These are phyloP conservation scores for Lanistes nyassanus DNA, from an alignment of 1,140 invertebrate genomes.

Conservation along the genomic window DNA sequence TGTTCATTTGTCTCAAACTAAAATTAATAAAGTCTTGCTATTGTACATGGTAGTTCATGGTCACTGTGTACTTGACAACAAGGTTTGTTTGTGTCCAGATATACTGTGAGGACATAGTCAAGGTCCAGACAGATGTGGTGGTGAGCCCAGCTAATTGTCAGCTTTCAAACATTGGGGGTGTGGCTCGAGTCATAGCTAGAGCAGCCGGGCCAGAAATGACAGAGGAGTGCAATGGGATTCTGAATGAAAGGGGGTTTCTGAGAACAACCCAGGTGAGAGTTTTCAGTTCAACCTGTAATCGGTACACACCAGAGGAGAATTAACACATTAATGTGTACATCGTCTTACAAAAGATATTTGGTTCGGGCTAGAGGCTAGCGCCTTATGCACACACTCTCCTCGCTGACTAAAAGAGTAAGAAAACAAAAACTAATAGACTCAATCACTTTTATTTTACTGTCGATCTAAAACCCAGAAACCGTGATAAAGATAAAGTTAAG, in stretches of 20 bases:
- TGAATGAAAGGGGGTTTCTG: slow-evolving; percentile 33
- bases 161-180: slow-evolving; percentile 39
- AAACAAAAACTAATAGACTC: too few relatives aligned
- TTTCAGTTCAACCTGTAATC: not conserved
- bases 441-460: too few relatives aligned
- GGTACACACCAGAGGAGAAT: not conserved
- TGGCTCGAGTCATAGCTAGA: slow-evolving; percentile 43
- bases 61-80: too few relatives aligned
- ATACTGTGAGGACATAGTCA: slow-evolving; percentile 36
- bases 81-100: slow-evolving; percentile 11
- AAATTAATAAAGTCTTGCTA: too few relatives aligned
- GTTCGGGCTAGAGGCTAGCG: too few relatives aligned
- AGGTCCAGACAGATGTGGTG: slow-evolving; percentile 33
- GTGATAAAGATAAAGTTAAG: not conserved
- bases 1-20: too few relatives aligned
- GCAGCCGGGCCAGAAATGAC: slow-evolving; percentile 42
- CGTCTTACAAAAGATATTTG: too few relatives aligned
- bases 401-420: too few relatives aligned
- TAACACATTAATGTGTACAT: too few relatives aligned
- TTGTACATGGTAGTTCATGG: too few relatives aligned
- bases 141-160: slow-evolving; percentile 50
- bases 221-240: slow-evolving; percentile 37
- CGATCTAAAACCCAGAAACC: too few relatives aligned
- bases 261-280: slow-evolving; percentile 30
- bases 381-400: too few relatives aligned